These are phyloP conservation scores for Venustaconcha ellipsiformis DNA, from an alignment of 1,140 invertebrate genomes.

Conservation along the genomic window DNA sequence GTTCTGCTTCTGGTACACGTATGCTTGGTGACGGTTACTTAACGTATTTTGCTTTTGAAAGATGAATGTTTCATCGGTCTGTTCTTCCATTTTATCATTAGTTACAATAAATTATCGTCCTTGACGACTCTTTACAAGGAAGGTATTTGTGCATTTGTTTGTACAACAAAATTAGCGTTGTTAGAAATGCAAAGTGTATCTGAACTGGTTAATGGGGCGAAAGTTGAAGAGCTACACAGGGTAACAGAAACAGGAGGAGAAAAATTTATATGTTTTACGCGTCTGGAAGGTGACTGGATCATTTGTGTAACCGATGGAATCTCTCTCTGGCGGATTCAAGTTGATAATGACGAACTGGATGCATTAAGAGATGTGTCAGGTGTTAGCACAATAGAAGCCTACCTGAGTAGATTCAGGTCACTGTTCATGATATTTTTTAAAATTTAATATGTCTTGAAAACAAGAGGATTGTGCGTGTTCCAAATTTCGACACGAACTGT, in stretches of 20 bases:
- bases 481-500: too few relatives aligned
- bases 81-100: too few relatives aligned
- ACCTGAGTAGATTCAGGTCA: conserved; percentile 49
- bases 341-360: conserved; percentile 53
- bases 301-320: conserved; percentile 54
- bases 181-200: conserved; percentile 16
- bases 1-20: too few relatives aligned
- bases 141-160: too few relatives aligned
- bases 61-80: too few relatives aligned
- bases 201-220: conserved; percentile 1
- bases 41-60: too few relatives aligned
- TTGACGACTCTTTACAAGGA: too few relatives aligned
- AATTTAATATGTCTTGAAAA: too few relatives aligned
- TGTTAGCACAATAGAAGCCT: conserved; percentile 43
- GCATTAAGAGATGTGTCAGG: conserved; percentile 48
- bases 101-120: too few relatives aligned
- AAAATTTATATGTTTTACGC: conserved; percentile 53
- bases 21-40: too few relatives aligned
- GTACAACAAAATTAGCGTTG: too few relatives aligned
- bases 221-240: conserved; percentile 17
- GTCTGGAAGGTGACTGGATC: conserved; percentile 34
- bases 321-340: conserved; percentile 51
- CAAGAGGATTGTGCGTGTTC: too few relatives aligned
- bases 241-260: conserved; percentile 21
- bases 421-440: not conserved